Conservation (phyloP, 2,113 vertebrate genomes). For the Origma solitaria region DNA sequence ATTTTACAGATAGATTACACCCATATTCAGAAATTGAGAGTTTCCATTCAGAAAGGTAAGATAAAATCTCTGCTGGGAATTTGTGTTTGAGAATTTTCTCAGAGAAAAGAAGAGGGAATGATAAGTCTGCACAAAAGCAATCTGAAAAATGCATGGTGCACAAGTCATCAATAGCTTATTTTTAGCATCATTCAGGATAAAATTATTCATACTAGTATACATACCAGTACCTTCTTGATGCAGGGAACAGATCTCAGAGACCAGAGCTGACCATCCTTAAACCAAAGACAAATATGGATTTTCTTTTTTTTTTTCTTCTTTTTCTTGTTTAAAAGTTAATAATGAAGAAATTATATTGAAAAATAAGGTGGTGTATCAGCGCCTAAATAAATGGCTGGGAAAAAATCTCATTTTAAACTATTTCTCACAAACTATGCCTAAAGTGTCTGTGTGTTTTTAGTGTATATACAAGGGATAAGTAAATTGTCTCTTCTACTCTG, state of each 20-base stretch:
- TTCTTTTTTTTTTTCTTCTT: neutral
- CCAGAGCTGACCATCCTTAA: neutral
- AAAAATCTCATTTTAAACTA: neutral
- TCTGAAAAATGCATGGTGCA: neutral
- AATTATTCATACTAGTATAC: neutral
- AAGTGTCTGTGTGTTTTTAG: fast-evolving
- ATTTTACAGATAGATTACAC: neutral
- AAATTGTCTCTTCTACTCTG: neutral
- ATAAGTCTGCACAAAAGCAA: neutral
- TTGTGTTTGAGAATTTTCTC: neutral
- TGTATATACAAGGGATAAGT: neutral
- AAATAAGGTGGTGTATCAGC: neutral
- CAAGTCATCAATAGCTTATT: neutral
- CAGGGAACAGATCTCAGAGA: neutral
- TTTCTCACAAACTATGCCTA: neutral
- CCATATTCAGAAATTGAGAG: neutral
- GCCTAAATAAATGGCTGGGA: neutral
- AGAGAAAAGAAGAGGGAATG: neutral
- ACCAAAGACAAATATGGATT: neutral
- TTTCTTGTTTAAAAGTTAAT: fast-evolving
- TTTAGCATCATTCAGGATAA: neutral
- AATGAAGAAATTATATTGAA: neutral
- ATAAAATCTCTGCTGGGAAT: neutral
- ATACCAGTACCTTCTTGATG: neutral
- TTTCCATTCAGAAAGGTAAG: neutral